phyloP scores from a whole-genome alignment of 2,797 vertebrate species.

The Typhlichthys eigenmanni region DNA sequence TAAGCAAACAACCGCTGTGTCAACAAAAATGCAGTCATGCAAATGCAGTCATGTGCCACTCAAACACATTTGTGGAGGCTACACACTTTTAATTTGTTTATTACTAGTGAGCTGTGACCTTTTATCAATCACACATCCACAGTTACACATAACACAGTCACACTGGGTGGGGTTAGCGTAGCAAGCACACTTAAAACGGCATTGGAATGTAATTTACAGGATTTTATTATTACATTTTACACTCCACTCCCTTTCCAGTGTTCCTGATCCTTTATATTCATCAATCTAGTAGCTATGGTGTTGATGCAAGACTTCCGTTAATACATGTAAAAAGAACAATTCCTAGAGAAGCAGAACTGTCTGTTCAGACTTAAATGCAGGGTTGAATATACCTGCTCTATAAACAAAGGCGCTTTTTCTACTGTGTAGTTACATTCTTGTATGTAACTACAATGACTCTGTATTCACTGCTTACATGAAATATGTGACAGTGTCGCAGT shows the following conservation, averaged over 20 bases:
- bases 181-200: background rate
- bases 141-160: background rate
- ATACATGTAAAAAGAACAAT: too few species aligned
- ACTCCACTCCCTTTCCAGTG: background rate
- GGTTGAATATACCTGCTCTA: background rate
- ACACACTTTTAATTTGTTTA: too few species aligned
- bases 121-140: background rate
- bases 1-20: constrained; percentile 13
- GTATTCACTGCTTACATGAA: too few species aligned
- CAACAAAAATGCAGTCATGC: constrained; percentile 11
- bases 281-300: too few species aligned
- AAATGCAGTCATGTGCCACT: background rate
- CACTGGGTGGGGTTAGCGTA: background rate
- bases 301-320: too few species aligned
- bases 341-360: background rate
- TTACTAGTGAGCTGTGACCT: background rate
- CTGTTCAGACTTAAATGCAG: background rate
- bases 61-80: background rate
- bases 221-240: background rate
- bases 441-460: too few species aligned
- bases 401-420: background rate
- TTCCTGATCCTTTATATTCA: background rate
- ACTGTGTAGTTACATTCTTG: background rate
- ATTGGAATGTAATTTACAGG: background rate
- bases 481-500: constrained; percentile 8